Base-by-base conservation (phyloP, 2,888 invertebrate genomes). In the Sarcophaga subvicina region DNA sequence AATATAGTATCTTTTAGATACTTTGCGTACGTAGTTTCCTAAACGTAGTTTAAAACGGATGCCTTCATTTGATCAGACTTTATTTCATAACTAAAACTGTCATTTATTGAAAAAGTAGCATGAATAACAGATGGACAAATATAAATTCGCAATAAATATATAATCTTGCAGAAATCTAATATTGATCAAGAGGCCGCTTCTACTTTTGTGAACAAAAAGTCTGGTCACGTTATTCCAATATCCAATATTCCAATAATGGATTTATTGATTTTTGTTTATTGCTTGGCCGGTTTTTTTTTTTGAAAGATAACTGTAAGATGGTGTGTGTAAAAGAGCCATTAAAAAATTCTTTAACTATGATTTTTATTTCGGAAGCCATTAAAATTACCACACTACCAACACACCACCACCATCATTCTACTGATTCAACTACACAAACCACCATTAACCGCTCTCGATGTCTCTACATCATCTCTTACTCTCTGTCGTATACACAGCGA, bases 361-460 rank as follows among this genome's bases (percentile, higher is more conserved):
- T 92, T 82, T 76, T 82, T 91, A 91, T 91, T 92, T 92, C 93
- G 92, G 93, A 93, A 93, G 93, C 93, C 93, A 93, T 93, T 93
- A 93, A 93, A 92, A 90, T 93, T 91, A 92, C 93, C 91, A 93
- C 10, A 37, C 92, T 91, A 91, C 89, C 89, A 82, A 73, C 69
- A 89, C 86, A 67, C 72, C n/a, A 80, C 76, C 88, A 89, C 64
- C 83, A 80, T 59, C 79, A 69, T 45, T 17, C 12, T 17, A 17
- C 27, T 54, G 4, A 54, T 72, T 3, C 27, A 66, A 83, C 77
- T 77, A 20, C n/a, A 71, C 11, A 22, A 37, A 47, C 71, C n/a
- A 60, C 14, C 71, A 76, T 64, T 82, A 70, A 45, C 81, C 45
- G 37, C 54, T 12, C 54, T 54, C 54, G 4, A 64, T 64, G 77